These are phyloP conservation scores for Laothoe populi DNA, from an alignment of 2,888 invertebrate genomes.

Conservation along the genomic window DNA sequence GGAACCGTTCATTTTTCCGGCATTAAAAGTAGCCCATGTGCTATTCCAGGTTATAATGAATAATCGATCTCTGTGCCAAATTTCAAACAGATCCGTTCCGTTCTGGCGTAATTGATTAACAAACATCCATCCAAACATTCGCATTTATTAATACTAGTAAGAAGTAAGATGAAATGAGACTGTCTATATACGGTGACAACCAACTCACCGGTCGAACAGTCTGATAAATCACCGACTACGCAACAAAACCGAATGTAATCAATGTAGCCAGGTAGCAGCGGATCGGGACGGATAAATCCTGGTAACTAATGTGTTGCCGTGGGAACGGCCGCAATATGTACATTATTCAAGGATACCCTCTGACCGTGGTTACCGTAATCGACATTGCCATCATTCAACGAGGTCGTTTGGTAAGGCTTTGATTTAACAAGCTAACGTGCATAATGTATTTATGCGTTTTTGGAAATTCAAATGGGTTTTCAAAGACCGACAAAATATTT, in stretches of 20 bases:
- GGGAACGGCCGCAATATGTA: slow-evolving; percentile 32
- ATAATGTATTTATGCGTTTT: background rate
- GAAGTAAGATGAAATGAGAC: no score
- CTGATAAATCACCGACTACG: no score
- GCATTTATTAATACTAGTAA: no score
- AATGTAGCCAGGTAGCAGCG: background rate
- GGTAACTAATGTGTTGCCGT: slow-evolving; percentile 32
- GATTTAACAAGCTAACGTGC: background rate
- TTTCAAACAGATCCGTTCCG: no score
- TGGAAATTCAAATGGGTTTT: background rate
- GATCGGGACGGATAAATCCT: slow-evolving; percentile 27
- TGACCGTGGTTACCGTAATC: slow-evolving; percentile 29
- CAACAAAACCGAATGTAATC: slow-evolving; percentile 6
- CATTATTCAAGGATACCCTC: slow-evolving; percentile 35
- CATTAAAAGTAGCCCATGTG: no score
- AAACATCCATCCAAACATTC: no score
- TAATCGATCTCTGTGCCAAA: no score
- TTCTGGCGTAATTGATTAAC: no score
- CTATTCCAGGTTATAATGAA: no score
- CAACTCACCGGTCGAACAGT: no score
- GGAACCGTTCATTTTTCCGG: no score
- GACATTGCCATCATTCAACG: slow-evolving; percentile 30
- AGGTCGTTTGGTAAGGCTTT: slow-evolving; percentile 10
- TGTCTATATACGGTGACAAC: no score
- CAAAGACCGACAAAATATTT: background rate